Base-by-base conservation (phyloP, 1,140 invertebrate genomes). In the Micrasema minimum region DNA sequence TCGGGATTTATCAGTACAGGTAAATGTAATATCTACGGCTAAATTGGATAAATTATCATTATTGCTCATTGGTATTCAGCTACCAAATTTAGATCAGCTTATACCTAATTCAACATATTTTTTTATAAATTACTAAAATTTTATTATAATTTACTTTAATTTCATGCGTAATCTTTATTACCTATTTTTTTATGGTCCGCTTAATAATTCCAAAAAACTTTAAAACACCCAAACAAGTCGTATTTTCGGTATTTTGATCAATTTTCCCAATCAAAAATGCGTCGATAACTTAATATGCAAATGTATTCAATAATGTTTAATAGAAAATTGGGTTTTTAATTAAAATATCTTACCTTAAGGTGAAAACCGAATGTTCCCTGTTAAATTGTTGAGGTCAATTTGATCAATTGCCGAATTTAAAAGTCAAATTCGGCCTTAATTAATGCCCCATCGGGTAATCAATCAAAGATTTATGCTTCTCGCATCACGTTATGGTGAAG, bases 401-500 rank as follows among this genome's bases (percentile, higher is more conserved):
- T 61, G 57, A 61, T 38, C n/a, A 16, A 23, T 61, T 61, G 57
- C 59, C 57, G 46, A 72, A 72, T 72, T 72, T 72, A 62, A 68
- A 72, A 68, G 66, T 72, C 71, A 72, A 72, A 72, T 72, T 41
- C 16, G 43, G 71, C 16, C 20, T 57, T 72, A 72, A 72, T 72
- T 72, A 68, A 72, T 66, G 48, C 23, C 37, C 66, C 53, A 45
- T 35, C 18, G 66, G 43, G 57, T 64, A 59, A 72, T 72, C 66
- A 67, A 72, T 72, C 71, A 72, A 72, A 41, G 55, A 66, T 66
- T 43, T 38, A 20, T 71, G 66, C 64, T 66, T 53, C 50, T 66
- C 50, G 62, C 23, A 61, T 61, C 57, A 41, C 20, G 43, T 35
- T 18, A n/a, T 14, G 57, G n/a, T 9, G 57, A 12, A 61, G 26